These are phyloP conservation scores for Meriones psammophilus DNA, from an alignment of 2,797 vertebrate genomes.

Conservation along the genomic window DNA sequence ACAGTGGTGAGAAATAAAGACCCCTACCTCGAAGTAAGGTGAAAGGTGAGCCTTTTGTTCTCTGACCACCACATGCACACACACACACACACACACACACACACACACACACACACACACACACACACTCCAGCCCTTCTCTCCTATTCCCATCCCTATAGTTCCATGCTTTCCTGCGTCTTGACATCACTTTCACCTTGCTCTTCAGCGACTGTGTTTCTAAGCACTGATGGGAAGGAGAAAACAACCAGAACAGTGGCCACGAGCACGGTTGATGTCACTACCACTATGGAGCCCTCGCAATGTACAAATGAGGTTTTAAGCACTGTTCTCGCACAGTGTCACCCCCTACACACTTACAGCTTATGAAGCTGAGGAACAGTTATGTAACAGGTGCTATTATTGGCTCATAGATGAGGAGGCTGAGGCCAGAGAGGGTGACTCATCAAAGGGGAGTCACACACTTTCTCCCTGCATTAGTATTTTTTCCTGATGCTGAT, in stretches of 20 bases:
- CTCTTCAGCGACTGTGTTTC: not conserved
- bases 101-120: not conserved
- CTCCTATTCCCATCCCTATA: not conserved
- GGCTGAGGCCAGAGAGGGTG: not conserved
- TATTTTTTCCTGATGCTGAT: not conserved
- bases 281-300: fast-evolving
- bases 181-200: not conserved
- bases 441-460: not conserved
- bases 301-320: not conserved
- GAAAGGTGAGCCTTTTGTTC: not conserved
- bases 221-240: not conserved
- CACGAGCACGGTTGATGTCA: fast-evolving
- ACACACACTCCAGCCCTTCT: not conserved
- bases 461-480: not conserved
- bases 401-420: not conserved
- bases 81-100: not conserved
- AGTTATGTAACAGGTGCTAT: fast-evolving
- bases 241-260: fast-evolving
- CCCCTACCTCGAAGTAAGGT: not conserved
- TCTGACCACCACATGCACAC: not conserved
- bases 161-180: not conserved
- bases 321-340: fast-evolving
- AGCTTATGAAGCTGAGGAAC: not conserved
- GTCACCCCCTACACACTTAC: not conserved
- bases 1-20: not conserved